Evolutionary conservation across 2,888 invertebrate species (phyloP).

Genomic region (Acronicta psi): DNA sequence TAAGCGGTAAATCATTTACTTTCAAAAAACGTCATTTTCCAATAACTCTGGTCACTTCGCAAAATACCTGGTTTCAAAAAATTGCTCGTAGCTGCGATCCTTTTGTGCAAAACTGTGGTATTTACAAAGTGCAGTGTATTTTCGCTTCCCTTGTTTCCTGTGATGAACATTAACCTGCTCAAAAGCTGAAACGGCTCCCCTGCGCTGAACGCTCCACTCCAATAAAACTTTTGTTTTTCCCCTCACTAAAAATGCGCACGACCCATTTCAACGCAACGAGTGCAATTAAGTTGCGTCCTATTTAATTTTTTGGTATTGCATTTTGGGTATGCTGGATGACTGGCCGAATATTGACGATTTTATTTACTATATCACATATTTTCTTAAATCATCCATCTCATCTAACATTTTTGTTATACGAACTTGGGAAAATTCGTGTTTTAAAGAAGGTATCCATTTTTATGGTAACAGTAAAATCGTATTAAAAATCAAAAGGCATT

Average conservation of each 20-base stretch:
- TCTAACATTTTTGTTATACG: too few species aligned
- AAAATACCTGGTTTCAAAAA: slow-evolving; percentile 15
- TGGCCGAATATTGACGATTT: too few species aligned
- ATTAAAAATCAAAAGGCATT: too few species aligned
- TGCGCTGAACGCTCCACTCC: slow-evolving; percentile 60
- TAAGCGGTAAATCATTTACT: too few species aligned
- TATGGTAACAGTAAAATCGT: too few species aligned
- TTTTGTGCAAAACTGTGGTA: slow-evolving; percentile 37
- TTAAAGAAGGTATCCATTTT: too few species aligned
- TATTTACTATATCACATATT: too few species aligned
- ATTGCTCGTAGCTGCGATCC: slow-evolving; percentile 2
- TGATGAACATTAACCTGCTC: slow-evolving; percentile 76
- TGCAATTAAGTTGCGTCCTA: slow-evolving; percentile 40
- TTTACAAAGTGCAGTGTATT: slow-evolving; percentile 64
- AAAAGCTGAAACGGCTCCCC: slow-evolving; percentile 71
- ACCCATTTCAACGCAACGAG: slow-evolving; percentile 60
- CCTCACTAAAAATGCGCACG: slow-evolving; percentile 62
- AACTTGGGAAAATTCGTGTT: too few species aligned
- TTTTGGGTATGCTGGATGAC: slow-evolving; percentile 11
- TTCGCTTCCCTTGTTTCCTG: slow-evolving; percentile 63
- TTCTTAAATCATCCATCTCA: too few species aligned
- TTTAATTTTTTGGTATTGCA: slow-evolving; percentile 37
- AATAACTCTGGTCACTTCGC: slow-evolving; percentile 27
- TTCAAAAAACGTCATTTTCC: background rate
- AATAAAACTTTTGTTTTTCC: slow-evolving; percentile 71